Base-by-base conservation (phyloP, 1,140 invertebrate genomes). In the Lasaia peninsularis region DNA sequence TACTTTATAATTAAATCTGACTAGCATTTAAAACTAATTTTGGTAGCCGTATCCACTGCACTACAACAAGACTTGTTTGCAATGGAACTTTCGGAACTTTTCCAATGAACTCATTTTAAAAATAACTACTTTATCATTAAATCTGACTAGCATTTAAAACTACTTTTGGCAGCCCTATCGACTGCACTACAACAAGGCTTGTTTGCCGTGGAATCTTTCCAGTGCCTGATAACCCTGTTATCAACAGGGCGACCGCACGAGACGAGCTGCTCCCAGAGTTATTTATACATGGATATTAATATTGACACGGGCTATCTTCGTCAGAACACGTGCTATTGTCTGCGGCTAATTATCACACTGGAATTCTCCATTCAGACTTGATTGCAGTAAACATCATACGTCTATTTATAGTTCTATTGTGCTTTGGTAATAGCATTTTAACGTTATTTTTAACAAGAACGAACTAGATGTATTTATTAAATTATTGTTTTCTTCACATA, bases 131-230 rank as follows among this genome's bases (percentile, higher is more conserved):
- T n/a, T n/a, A n/a, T n/a, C n/a, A n/a, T n/a, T n/a, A n/a, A n/a
- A n/a, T n/a, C n/a, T n/a, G n/a, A n/a, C n/a, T 4, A 28, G 8
- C 5, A 14, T 9, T 9, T 3, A 40, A 40, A 40, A 2, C 3
- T 1, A 37, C n/a, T 14, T 12, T 9, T 40, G 37, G 16, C 37
- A 40, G 16, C 37, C 37, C 37, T 40, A 20, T 9, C 16, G 1
- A 14, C 4, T 28, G 24, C 6, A 40, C 14, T 40, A 7, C 37
- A 40, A 40, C 51, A 52, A 55, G 44, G 37, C 67, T 82, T 84
- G 78, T 85, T 86, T 84, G 76, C 72, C 40, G 65, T 86, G 83
- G 80, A 86, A 84, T 86, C 78, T 81, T 86, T 75, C 81, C 80
- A 70, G 70, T 59, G 57, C 40, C n/a, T 53, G 79, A 84, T 86